Evolutionary conservation across 2,113 vertebrate genomes (phyloP), one percentile per base, ranked within the genome.

Genomic region (Piaya cayana): DNA sequence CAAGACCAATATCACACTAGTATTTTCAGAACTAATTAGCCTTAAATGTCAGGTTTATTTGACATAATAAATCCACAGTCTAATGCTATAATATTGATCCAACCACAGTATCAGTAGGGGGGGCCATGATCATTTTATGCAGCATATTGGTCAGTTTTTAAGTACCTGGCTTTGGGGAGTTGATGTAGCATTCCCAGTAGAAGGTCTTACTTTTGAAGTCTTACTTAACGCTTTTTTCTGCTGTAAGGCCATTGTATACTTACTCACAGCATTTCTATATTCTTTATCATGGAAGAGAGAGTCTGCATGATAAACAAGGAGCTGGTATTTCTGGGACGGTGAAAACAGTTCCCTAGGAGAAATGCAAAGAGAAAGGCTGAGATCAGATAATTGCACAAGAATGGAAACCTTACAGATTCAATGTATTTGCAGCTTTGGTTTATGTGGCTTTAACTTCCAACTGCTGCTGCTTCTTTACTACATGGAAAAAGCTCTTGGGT

Each of bases 241-340:
- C 95, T 99, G 99, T 84, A 99, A 96, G 34, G 99, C 99, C 99
- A 99, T 99, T 1, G 98, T 99, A 83, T 99, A 99, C 93, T 99
- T 99, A 95, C 99, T 99, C 64, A 99, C 99, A 82, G 99, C 99
- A 84, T 99, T 99, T 25, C 99, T 98, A 82, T 99, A 99, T 8
- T 99, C 99, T 92, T 99, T 99, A 86, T 99, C 99, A 10, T 99
- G 99, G 91, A 99, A 99, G 30, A 99, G 99, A 70, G 99, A 98
- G 92, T 99, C 99, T 9, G 99, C 99, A 2, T 99, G 99, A 90
- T 99, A 99, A 8, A 99, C 99, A 88, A 99, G 97, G 88, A 99
- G 97, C 97, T 99, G 99, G 97, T 99, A 99, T 97, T 99, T 99
- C 98, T 99, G 99, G 47, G 99, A 98, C 1, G 99, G 99, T 4